Conservation (phyloP, 2,113 vertebrate species). For the Microcebus murinus region DNA sequence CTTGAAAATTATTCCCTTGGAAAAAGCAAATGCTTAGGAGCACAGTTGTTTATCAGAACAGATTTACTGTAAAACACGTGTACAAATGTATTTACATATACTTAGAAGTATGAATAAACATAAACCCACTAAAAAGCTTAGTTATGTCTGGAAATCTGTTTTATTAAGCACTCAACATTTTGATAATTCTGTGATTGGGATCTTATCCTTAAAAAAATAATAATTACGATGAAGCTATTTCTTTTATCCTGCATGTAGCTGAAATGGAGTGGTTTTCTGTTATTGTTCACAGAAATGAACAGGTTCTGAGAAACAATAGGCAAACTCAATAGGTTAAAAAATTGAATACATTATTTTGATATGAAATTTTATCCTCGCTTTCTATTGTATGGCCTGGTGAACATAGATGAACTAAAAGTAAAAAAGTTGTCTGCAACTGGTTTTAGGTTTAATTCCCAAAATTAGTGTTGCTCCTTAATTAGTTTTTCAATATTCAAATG, state of each 20-base stretch:
- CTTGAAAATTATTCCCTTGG: constrained; percentile 73
- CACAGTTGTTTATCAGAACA: constrained; percentile 77
- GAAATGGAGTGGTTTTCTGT: not conserved
- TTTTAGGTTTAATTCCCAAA: constrained; percentile 3
- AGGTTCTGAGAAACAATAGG: not conserved
- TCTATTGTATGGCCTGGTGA: not conserved
- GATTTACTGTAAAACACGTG: constrained; percentile 75
- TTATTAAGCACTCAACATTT: not conserved
- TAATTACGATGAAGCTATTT: not conserved
- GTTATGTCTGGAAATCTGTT: not conserved
- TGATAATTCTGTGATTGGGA: not conserved
- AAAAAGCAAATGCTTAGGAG: constrained; percentile 80
- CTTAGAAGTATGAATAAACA: not conserved
- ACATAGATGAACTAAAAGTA: not conserved
- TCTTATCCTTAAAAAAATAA: not conserved
- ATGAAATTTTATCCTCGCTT: not conserved
- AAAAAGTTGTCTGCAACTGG: not conserved
- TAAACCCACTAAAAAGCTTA: not conserved
- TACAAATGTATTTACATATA: not conserved
- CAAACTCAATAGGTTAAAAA: not conserved
- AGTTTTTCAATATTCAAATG: not conserved
- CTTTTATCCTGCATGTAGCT: not conserved
- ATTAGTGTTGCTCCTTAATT: not conserved
- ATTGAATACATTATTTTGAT: not conserved
- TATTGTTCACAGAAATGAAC: not conserved